These are phyloP conservation scores for Stegodyphus mimosarum DNA, from an alignment of 1,140 invertebrate species.

Conservation along the genomic window DNA sequence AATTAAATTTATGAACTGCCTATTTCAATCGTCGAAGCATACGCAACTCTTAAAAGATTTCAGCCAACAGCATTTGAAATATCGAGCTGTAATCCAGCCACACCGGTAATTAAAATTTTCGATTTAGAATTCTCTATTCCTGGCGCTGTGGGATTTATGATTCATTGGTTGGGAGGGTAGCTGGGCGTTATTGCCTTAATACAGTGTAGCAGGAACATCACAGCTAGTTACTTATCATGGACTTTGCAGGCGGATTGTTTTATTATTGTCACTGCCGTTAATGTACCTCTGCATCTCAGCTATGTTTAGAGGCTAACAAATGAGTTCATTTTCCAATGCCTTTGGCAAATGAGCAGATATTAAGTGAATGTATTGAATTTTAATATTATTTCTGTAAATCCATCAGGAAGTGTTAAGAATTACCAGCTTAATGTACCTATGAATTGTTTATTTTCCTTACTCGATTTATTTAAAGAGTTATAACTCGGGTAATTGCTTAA, in stretches of 20 bases:
- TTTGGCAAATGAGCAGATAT: too few relatives aligned
- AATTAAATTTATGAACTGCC: conserved; percentile 9
- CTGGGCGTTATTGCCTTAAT: not conserved
- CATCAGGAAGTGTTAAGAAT: too few relatives aligned
- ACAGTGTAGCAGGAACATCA: not conserved
- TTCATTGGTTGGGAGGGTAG: not conserved
- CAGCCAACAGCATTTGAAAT: not conserved
- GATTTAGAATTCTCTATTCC: not conserved
- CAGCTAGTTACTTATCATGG: not conserved
- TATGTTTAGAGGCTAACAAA: too few relatives aligned
- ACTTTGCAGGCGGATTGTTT: not conserved
- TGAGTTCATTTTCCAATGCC: too few relatives aligned
- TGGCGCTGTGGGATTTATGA: not conserved
- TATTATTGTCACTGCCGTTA: too few relatives aligned
- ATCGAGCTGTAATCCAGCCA: conserved; percentile 7
- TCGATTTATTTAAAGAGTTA: too few relatives aligned
- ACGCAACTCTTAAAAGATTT: conserved; percentile 5
- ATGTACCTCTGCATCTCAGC: too few relatives aligned
- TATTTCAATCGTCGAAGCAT: not conserved
- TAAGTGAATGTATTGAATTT: too few relatives aligned
- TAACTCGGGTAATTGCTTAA: too few relatives aligned
- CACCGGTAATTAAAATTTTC: conserved; percentile 21
- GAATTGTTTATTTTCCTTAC: too few relatives aligned
- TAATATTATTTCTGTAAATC: too few relatives aligned
- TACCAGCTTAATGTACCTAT: too few relatives aligned